A percentile compares a stretch with the other conserved stretches of the same genome.
phyloP scores from a whole-genome alignment of 2,113 vertebrate species.

The Prinia subflava region DNA sequence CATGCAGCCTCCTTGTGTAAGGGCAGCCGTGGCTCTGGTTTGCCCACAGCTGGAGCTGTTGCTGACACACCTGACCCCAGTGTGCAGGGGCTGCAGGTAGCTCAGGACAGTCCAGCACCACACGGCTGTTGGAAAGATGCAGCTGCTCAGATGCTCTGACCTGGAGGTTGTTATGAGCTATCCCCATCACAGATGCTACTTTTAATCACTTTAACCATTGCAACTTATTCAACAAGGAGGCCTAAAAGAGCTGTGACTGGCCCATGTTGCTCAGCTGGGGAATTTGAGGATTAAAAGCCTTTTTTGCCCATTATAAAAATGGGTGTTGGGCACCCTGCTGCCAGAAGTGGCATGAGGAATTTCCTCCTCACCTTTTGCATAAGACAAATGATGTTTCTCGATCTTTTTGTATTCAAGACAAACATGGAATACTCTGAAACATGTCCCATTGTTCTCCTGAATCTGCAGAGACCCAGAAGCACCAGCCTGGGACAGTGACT shows the following conservation, averaged over 20 bases:
- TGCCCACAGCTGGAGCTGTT: neutral
- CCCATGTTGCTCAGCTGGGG: neutral
- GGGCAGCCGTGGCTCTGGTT: neutral
- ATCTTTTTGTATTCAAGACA: neutral
- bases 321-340: neutral
- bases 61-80: fast-evolving
- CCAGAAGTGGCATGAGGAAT: neutral
- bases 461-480: neutral
- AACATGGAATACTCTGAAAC: neutral
- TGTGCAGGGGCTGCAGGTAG: fast-evolving
- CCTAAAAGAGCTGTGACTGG: neutral
- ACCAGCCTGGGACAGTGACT: neutral
- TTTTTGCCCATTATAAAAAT: neutral
- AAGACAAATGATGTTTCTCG: neutral
- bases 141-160: neutral
- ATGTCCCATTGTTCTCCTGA: fast-evolving
- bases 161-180: neutral
- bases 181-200: neutral
- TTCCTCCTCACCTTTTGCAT: neutral
- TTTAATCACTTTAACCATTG: neutral
- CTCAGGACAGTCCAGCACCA: neutral
- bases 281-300: neutral
- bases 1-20: too few relatives aligned
- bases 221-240: neutral
- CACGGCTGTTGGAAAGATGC: neutral